Conservation (phyloP, 2,113 vertebrate genomes). For the Antechinus stuartii region DNA sequence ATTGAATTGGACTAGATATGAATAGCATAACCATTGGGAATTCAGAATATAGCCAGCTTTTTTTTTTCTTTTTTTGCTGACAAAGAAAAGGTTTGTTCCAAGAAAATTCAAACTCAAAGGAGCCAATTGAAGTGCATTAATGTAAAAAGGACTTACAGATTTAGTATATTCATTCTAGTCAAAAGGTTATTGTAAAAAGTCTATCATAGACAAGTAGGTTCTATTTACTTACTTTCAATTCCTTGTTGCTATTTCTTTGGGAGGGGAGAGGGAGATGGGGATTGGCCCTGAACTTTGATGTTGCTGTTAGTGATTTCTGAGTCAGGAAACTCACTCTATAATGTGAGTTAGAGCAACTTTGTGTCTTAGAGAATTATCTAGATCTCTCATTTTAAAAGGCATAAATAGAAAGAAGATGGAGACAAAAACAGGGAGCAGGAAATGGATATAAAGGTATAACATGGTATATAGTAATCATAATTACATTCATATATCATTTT, state of each 20-base stretch:
- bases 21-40: neutral
- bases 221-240: neutral
- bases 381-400: neutral
- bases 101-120: neutral
- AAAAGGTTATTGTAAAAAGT: neutral
- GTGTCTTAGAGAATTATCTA: neutral
- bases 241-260: neutral
- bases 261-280: neutral
- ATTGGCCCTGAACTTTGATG: neutral
- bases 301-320: neutral
- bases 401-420: neutral
- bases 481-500: neutral
- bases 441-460: neutral
- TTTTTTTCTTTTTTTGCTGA: neutral
- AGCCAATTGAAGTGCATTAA: neutral
- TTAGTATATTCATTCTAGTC: neutral
- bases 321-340: neutral
- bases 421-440: neutral
- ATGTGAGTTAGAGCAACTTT: neutral
- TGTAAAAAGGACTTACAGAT: neutral
- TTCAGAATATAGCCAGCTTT: neutral
- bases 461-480: neutral
- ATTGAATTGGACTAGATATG: neutral
- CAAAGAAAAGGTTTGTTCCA: neutral
- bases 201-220: neutral